These are phyloP conservation scores for Drusus annulatus DNA, from an alignment of 1,140 invertebrate genomes.

Conservation along the genomic window DNA sequence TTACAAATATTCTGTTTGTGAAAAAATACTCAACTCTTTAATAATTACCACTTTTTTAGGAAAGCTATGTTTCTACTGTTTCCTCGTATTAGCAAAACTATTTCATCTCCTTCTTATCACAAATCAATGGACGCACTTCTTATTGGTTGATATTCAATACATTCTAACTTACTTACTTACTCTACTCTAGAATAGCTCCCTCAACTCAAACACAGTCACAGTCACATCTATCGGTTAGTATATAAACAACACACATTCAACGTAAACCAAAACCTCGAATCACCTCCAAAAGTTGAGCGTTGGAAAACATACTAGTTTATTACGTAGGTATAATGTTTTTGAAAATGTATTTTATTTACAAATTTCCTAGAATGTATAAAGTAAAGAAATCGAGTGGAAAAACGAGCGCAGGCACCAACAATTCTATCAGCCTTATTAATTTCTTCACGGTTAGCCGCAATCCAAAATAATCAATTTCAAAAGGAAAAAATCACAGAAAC, in stretches of 20 bases:
- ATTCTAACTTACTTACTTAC: neutral
- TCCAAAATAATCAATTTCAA: conserved; percentile 39
- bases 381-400: conserved; percentile 39
- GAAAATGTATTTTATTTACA: conserved; percentile 44
- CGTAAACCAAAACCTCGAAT: no score
- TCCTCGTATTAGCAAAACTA: conserved; percentile 29
- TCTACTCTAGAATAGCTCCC: no score
- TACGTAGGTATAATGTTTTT: neutral
- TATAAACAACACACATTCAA: conserved; percentile 5
- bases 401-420: conserved; percentile 47
- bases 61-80: conserved; percentile 37
- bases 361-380: conserved; percentile 47
- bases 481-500: conserved; percentile 48
- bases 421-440: conserved; percentile 45
- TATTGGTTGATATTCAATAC: conserved; percentile 32
- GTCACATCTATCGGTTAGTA: neutral
- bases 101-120: conserved; percentile 52
- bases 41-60: conserved; percentile 30
- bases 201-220: no score
- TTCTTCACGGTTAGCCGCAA: conserved; percentile 31
- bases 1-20: conserved; percentile 42
- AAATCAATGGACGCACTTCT: conserved; percentile 55
- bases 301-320: conserved; percentile 13
- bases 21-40: conserved; percentile 48
- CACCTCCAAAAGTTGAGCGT: conserved; percentile 43